Evolutionary conservation across 2,888 invertebrate genomes (phyloP).

Genomic region (Rhimphoctona megacephalus): DNA sequence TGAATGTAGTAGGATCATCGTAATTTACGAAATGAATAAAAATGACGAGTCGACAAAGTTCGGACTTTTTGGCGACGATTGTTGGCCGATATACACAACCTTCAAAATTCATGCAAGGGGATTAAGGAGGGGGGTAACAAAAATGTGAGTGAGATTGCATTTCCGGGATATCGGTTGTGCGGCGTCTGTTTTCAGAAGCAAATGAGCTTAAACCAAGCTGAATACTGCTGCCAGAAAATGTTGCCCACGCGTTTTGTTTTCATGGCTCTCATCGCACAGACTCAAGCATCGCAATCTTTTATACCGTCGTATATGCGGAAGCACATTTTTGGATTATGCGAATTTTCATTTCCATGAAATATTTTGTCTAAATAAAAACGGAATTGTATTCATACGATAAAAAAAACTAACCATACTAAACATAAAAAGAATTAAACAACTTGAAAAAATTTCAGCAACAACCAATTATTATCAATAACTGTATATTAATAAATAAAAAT

Average conservation of each 20-base stretch:
- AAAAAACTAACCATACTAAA: neutral
- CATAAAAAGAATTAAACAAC: neutral
- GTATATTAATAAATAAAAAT: too few species aligned
- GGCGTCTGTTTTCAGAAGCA: slow-evolving; percentile 57
- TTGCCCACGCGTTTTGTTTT: slow-evolving; percentile 64
- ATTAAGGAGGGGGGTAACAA: neutral
- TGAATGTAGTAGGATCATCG: neutral
- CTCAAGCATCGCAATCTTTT: neutral
- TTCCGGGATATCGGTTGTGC: slow-evolving; percentile 62
- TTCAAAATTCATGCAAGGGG: slow-evolving; percentile 19
- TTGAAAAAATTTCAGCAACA: too few species aligned
- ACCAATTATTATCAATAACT: too few species aligned
- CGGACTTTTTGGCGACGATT: slow-evolving; percentile 24
- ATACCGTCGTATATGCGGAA: neutral
- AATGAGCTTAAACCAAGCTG: slow-evolving; percentile 22
- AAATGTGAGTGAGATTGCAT: slow-evolving; percentile 48
- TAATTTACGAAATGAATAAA: neutral
- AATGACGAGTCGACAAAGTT: neutral
- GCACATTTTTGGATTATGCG: neutral
- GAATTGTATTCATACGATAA: neutral
- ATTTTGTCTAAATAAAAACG: neutral
- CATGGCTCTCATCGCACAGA: slow-evolving; percentile 25
- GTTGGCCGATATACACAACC: slow-evolving; percentile 24
- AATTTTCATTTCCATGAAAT: neutral
- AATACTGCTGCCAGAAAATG: slow-evolving; percentile 51